Percentiles rank a stretch among this genome's conserved stretches.
Evolutionary conservation across 2,888 invertebrate species (phyloP).

Genomic region (Romanomermis culicivorax): DNA sequence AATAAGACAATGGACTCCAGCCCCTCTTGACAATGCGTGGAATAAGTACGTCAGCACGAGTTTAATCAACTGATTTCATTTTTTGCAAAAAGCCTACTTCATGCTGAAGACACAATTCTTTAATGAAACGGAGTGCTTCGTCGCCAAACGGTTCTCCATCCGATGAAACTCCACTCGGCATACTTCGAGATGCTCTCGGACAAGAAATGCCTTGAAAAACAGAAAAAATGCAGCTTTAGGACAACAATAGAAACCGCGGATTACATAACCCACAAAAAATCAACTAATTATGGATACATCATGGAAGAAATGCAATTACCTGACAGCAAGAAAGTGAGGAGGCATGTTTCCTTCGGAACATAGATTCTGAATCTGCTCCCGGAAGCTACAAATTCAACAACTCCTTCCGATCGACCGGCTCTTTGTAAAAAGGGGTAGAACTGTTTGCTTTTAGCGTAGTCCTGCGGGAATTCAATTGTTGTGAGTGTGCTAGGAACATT

Average conservation of each 20-base stretch:
- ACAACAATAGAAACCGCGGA: background rate
- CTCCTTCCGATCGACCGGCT: constrained; percentile 64
- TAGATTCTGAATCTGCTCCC: constrained; percentile 79
- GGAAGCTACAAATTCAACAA: constrained; percentile 88
- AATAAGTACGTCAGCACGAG: too few species aligned
- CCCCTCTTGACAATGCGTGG: too few species aligned
- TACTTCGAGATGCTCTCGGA: constrained; percentile 56
- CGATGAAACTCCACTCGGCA: constrained; percentile 40
- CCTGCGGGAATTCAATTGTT: constrained; percentile 11
- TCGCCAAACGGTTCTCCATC: constrained; percentile 78
- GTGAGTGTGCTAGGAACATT: background rate
- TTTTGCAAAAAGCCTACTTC: constrained; percentile 38
- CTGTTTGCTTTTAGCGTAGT: constrained; percentile 35
- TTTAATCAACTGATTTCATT: too few species aligned
- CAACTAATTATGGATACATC: too few species aligned
- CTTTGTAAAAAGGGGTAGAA: constrained; percentile 81
- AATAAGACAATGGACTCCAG: too few species aligned
- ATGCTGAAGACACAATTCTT: constrained; percentile 64
- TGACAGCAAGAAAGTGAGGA: constrained; percentile 77
- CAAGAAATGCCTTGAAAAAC: constrained; percentile 46
- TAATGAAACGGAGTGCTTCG: constrained; percentile 70
- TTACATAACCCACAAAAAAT: too few species aligned
- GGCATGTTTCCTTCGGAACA: constrained; percentile 75
- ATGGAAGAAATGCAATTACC: too few species aligned
- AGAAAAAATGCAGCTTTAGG: background rate